phyloP scores from a whole-genome alignment of 2,888 invertebrate species.

The Drosophila meridiana region DNA sequence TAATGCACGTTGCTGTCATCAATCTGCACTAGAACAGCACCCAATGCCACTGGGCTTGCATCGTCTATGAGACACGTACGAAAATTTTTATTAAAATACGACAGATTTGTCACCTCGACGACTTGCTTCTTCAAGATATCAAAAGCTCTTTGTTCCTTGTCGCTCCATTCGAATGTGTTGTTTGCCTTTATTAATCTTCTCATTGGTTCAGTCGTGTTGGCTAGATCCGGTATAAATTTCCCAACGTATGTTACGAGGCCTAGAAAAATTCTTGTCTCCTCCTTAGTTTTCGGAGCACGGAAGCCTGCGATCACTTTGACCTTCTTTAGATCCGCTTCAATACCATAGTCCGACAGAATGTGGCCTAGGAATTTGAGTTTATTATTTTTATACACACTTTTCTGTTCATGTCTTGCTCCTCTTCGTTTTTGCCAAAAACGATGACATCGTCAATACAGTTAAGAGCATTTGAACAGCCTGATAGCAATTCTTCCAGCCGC shows the following conservation, averaged over 20 bases:
- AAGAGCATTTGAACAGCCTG: not conserved
- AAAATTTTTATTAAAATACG: no score
- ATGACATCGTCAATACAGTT: not conserved
- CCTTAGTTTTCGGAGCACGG: not conserved
- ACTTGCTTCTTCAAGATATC: no score
- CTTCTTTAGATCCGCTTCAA: not conserved
- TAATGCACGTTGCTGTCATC: no score
- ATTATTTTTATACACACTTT: not conserved
- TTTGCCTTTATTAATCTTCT: no score
- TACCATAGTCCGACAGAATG: not conserved
- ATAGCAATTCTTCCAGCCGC: not conserved
- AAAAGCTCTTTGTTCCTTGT: no score
- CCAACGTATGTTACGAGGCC: not conserved
- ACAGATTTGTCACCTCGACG: no score
- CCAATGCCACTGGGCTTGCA: no score
- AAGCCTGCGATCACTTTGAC: not conserved
- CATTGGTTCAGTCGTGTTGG: not conserved
- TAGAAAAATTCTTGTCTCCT: not conserved
- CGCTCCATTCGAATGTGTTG: no score
- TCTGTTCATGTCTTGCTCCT: not conserved
- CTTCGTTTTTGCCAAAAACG: not conserved
- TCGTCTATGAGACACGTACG: no score
- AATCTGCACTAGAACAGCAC: no score
- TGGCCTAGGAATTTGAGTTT: not conserved
- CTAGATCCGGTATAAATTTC: not conserved